Conservation (phyloP, 2,797 vertebrate species). For the Phrynocephalus vlangalii region DNA sequence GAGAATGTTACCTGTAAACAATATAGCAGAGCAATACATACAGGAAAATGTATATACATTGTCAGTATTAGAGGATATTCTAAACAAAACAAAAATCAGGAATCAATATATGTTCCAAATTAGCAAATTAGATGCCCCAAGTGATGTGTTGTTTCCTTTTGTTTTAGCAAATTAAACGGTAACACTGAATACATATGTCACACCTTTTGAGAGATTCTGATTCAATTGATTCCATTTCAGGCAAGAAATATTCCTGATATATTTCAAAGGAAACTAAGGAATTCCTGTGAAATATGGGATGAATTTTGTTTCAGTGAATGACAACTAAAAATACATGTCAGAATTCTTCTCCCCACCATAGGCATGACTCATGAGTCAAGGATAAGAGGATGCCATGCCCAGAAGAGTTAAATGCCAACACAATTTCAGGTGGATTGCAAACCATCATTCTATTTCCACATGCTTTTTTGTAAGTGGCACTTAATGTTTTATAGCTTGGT, state of each 20-base stretch:
- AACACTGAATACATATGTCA: not conserved
- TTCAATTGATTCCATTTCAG: not conserved
- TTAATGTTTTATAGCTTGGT: not conserved
- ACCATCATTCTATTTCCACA: not conserved
- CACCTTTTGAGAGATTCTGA: not conserved
- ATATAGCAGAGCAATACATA: not conserved
- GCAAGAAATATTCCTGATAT: not conserved
- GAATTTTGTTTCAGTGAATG: not conserved
- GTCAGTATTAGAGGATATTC: not conserved
- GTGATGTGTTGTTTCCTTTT: not conserved
- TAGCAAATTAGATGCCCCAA: not conserved
- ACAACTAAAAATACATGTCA: not conserved
- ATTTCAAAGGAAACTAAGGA: not conserved
- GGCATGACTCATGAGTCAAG: not conserved
- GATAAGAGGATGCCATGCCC: not conserved
- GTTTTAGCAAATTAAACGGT: not conserved
- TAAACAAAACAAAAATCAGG: not conserved
- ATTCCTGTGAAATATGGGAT: not conserved
- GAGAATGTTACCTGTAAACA: not conserved
- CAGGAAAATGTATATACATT: no score
- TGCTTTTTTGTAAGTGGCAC: not conserved
- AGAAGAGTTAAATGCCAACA: not conserved
- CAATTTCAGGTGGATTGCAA: not conserved
- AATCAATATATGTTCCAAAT: not conserved
- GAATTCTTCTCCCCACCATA: not conserved